A percentile compares a stretch with the other conserved stretches of the same genome.
phyloP scores from a whole-genome alignment of 2,888 invertebrate species.

The Silvanus unidentatus region DNA sequence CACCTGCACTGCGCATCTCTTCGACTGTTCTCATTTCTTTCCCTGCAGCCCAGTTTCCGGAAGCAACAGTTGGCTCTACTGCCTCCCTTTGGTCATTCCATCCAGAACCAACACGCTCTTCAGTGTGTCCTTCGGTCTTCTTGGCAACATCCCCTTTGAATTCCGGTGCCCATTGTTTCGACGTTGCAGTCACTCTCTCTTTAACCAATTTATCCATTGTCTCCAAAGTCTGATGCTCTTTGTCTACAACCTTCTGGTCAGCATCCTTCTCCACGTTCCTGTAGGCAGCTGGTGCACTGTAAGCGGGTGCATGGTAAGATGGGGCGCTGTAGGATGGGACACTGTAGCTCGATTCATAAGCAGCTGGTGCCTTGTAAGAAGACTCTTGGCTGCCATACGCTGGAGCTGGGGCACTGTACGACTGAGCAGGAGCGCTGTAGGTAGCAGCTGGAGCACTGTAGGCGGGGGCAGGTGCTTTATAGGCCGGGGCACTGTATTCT shows the following conservation, averaged over 20 bases:
- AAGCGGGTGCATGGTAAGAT: constrained; percentile 6
- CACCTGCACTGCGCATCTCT: neutral
- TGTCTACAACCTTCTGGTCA: constrained; percentile 10
- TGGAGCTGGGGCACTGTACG: constrained; percentile 17
- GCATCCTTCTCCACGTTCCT: constrained; percentile 23
- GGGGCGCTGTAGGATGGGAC: constrained; percentile 15
- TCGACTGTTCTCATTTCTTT: neutral
- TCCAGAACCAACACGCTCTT: constrained; percentile 21
- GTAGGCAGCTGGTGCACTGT: constrained; percentile 24
- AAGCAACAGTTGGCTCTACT: neutral
- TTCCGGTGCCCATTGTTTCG: constrained; percentile 9
- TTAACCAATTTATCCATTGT: constrained; percentile 30
- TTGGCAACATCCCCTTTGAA: constrained; percentile 5
- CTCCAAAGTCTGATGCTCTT: constrained; percentile 31
- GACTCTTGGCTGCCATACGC: constrained; percentile 13
- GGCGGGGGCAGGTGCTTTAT: constrained; percentile 19
- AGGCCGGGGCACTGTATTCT: constrained; percentile 16
- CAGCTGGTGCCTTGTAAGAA: constrained; percentile 16
- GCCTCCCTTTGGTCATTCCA: too few relatives aligned
- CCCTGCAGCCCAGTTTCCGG: neutral
- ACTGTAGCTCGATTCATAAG: constrained; percentile 13
- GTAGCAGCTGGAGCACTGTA: constrained; percentile 15
- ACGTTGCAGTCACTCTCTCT: constrained; percentile 16
- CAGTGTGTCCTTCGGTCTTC: constrained; percentile 1
- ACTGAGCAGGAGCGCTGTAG: constrained; percentile 20